phyloP scores from a whole-genome alignment of 2,797 vertebrate genomes.

The Periparus ater region DNA sequence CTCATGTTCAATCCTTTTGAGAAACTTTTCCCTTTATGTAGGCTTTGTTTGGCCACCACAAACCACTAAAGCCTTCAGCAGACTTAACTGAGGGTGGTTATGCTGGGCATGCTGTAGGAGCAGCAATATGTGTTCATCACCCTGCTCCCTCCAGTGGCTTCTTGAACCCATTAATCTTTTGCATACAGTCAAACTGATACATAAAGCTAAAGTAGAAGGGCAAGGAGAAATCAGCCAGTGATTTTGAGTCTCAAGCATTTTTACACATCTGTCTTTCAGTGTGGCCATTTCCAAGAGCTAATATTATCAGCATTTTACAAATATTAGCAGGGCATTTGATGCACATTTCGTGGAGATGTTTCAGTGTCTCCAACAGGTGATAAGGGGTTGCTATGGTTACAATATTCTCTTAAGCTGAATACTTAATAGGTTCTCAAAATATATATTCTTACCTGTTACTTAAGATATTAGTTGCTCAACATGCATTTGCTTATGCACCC shows the following conservation, averaged over 20 bases:
- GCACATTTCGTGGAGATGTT: constrained; percentile 23
- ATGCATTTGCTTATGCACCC: constrained; percentile 24
- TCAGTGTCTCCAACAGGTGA: constrained; percentile 57
- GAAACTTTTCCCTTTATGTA: background rate
- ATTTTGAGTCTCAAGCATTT: background rate
- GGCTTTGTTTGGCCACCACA: background rate
- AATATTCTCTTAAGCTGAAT: constrained; percentile 23
- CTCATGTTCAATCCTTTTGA: background rate
- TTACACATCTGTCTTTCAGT: background rate
- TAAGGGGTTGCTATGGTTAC: constrained; percentile 72
- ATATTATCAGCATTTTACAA: background rate
- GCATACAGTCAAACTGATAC: background rate
- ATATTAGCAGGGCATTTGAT: background rate
- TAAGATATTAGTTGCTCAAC: constrained; percentile 23
- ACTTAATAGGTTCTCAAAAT: constrained; percentile 40
- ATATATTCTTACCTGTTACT: constrained; percentile 25
- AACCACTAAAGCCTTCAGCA: background rate
- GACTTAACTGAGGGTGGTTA: background rate
- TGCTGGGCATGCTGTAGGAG: background rate
- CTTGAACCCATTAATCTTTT: background rate
- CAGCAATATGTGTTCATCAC: background rate
- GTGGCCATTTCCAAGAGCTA: background rate
- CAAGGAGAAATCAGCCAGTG: background rate
- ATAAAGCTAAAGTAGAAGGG: background rate
- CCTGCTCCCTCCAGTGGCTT: background rate